phyloP scores from a whole-genome alignment of 92 coral and sea anemone species.

The Zoanthus sociatus region DNA sequence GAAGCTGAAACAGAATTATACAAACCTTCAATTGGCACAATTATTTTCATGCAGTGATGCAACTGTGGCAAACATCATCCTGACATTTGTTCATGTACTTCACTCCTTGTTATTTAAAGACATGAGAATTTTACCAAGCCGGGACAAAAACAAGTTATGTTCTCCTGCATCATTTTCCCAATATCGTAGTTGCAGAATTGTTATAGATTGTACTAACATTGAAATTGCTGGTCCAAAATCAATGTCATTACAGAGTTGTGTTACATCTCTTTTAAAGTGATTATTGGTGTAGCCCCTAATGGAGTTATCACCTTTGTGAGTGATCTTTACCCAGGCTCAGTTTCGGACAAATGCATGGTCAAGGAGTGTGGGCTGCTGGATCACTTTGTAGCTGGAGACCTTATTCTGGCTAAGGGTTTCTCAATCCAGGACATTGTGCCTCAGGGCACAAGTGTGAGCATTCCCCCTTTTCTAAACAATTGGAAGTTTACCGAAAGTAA shows the following conservation, averaged over 20 bases:
- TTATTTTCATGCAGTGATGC: constrained; percentile 66
- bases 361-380: constrained; percentile 58
- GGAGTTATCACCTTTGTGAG: constrained; percentile 72
- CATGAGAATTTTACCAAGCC: constrained; percentile 60
- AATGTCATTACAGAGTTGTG: constrained; percentile 61
- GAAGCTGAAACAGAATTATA: constrained; percentile 56
- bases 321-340: constrained; percentile 67
- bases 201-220: constrained; percentile 69
- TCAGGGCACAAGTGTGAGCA: constrained; percentile 38
- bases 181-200: constrained; percentile 54
- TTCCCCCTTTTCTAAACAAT: constrained; percentile 29
- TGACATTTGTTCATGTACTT: constrained; percentile 55
- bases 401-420: constrained; percentile 58
- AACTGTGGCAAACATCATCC: constrained; percentile 58
- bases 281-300: constrained; percentile 76
- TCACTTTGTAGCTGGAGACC: constrained; percentile 59
- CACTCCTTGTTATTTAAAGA: constrained; percentile 49
- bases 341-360: constrained; percentile 68
- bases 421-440: constrained; percentile 13
- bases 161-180: constrained; percentile 71
- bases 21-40: constrained; percentile 66
- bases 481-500: too few species aligned
- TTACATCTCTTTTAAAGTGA: constrained; percentile 60
- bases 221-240: constrained; percentile 60
- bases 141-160: constrained; percentile 57